Evolutionary conservation across 2,888 invertebrate species (phyloP).

Genomic region (Fissipunctia ypsillon): DNA sequence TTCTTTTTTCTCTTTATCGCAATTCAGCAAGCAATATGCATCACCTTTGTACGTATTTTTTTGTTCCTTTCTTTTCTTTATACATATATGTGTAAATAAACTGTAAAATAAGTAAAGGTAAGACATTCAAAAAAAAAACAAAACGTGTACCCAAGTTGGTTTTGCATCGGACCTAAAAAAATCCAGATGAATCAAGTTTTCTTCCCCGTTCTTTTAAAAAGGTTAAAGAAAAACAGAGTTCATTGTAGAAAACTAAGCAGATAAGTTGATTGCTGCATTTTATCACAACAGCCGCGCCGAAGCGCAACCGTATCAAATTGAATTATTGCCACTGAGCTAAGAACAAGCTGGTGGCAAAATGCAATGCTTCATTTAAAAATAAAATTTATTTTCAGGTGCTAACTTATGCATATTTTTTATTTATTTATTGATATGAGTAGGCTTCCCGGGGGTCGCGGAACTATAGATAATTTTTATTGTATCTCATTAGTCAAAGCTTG

Average conservation of each 20-base stretch:
- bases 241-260: neutral
- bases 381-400: neutral
- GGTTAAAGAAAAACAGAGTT: neutral
- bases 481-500: neutral
- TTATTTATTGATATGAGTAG: too few species aligned
- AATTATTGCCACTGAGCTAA: conserved; percentile 38
- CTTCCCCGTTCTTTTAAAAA: neutral
- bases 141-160: too few species aligned
- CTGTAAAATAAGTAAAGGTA: too few species aligned
- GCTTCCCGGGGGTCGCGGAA: neutral
- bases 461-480: neutral
- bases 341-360: conserved; percentile 15
- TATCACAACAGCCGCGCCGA: conserved; percentile 16
- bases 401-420: neutral
- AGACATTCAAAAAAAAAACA: too few species aligned
- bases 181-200: neutral
- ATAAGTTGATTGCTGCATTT: conserved; percentile 38
- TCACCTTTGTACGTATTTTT: too few species aligned
- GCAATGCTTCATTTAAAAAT: neutral
- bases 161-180: neutral
- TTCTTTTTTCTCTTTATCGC: neutral
- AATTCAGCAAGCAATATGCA: too few species aligned
- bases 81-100: too few species aligned
- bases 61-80: too few species aligned
- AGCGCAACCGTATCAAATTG: conserved; percentile 45